These are phyloP conservation scores for Halisarca cf. caerulea DNA, from an alignment of 37 sponge, comb jelly and placozoan genomes.

Conservation along the genomic window DNA sequence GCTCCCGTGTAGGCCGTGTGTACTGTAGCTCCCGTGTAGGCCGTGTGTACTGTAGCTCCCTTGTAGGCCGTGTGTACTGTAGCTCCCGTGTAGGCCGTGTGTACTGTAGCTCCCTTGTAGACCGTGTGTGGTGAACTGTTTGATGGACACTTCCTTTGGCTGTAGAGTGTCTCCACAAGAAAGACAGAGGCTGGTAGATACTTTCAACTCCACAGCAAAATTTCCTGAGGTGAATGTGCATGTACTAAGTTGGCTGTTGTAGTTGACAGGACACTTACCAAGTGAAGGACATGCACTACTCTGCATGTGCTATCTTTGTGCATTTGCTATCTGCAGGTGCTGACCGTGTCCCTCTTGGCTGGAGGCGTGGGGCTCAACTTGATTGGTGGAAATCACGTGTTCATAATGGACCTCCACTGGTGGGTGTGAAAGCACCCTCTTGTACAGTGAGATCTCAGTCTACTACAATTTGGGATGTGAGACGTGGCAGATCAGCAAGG, in stretches of 20 bases:
- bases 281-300: too few species aligned
- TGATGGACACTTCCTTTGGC: too few species aligned
- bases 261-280: too few species aligned
- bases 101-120: too few species aligned
- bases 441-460: not conserved
- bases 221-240: conserved; percentile 6
- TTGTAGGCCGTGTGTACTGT: too few species aligned
- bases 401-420: conserved; percentile 85
- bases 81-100: too few species aligned
- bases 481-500: not conserved
- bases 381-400: conserved; percentile 71
- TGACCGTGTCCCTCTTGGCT: conserved; percentile 72
- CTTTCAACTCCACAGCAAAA: conserved; percentile 31
- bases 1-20: too few species aligned
- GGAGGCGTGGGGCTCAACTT: conserved; percentile 83
- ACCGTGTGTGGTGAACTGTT: too few species aligned
- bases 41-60: too few species aligned
- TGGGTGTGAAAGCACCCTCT: conserved; percentile 1
- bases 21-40: too few species aligned
- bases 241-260: not conserved
- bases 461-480: not conserved
- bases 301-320: not conserved
- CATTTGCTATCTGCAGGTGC: conserved; percentile 40
- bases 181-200: conserved; percentile 20
- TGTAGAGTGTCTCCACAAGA: not conserved